Conservation (phyloP, 2,888 invertebrate species). For the Rhimphoctona megacephalus region DNA sequence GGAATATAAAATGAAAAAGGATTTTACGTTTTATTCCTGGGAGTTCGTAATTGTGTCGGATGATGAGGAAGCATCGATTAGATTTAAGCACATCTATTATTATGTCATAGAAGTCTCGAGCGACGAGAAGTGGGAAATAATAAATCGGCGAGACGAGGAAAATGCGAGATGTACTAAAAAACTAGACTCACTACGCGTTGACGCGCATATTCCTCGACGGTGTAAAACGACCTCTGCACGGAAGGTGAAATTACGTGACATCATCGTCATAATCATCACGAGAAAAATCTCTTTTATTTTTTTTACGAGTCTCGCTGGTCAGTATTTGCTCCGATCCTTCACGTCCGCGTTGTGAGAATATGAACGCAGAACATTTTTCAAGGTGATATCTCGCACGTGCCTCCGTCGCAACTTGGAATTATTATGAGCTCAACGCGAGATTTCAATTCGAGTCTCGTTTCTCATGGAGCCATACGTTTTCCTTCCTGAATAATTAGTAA, state of each 20-base stretch:
- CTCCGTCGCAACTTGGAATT: neutral
- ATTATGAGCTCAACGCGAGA: constrained; percentile 12
- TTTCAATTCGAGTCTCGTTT: constrained; percentile 30
- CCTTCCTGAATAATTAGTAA: neutral
- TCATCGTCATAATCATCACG: constrained; percentile 69
- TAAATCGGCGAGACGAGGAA: constrained; percentile 1
- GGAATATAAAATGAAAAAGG: neutral
- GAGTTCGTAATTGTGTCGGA: neutral
- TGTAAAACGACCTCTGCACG: constrained; percentile 66
- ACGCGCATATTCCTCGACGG: constrained; percentile 46
- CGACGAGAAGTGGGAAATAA: constrained; percentile 5
- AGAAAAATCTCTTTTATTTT: constrained; percentile 27
- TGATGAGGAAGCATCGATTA: constrained; percentile 46
- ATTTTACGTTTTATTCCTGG: neutral
- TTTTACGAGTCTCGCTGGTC: constrained; percentile 4
- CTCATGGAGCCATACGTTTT: constrained; percentile 7
- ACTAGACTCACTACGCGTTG: neutral
- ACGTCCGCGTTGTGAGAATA: constrained; percentile 13
- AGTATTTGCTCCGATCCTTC: constrained; percentile 32
- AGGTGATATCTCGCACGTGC: constrained; percentile 26
- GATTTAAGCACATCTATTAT: constrained; percentile 61
- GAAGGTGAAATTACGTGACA: constrained; percentile 73
- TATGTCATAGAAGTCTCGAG: constrained; percentile 55
- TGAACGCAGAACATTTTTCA: constrained; percentile 49
- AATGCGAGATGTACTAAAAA: constrained; percentile 20